A percentile compares a stretch with the other conserved stretches of the same genome.
These are phyloP conservation scores for Anolis sagrei DNA, from an alignment of 2,113 vertebrate genomes.

Conservation along the genomic window DNA sequence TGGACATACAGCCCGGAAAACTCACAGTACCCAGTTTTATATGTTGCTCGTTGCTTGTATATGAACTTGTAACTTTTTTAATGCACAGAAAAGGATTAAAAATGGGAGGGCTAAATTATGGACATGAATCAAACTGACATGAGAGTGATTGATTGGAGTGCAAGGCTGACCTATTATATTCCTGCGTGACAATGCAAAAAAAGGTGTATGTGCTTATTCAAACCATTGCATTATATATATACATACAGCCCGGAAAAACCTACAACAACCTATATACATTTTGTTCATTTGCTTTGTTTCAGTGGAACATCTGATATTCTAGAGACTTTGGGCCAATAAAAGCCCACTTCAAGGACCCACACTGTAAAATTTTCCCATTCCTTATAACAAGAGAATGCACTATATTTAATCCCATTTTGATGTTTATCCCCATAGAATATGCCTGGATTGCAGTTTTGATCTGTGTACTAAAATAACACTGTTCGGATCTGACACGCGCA, in stretches of 20 bases:
- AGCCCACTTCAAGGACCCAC: background rate
- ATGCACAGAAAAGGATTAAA: background rate
- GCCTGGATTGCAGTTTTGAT: background rate
- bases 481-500: too few species aligned
- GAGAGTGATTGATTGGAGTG: background rate
- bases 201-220: background rate
- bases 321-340: slow-evolving; percentile 22
- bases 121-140: background rate
- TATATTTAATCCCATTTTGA: background rate
- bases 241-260: background rate
- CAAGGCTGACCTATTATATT: background rate
- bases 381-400: background rate
- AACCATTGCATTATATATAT: too few species aligned
- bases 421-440: background rate
- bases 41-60: background rate
- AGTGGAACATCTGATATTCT: background rate
- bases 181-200: background rate
- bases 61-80: background rate
- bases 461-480: background rate
- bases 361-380: background rate
- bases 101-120: background rate
- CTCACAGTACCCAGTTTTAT: too few species aligned
- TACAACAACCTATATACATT: too few species aligned
- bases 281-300: background rate
- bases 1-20: too few species aligned